Conservation (phyloP, 2,797 vertebrate species). For the Babyrousa celebensis region DNA sequence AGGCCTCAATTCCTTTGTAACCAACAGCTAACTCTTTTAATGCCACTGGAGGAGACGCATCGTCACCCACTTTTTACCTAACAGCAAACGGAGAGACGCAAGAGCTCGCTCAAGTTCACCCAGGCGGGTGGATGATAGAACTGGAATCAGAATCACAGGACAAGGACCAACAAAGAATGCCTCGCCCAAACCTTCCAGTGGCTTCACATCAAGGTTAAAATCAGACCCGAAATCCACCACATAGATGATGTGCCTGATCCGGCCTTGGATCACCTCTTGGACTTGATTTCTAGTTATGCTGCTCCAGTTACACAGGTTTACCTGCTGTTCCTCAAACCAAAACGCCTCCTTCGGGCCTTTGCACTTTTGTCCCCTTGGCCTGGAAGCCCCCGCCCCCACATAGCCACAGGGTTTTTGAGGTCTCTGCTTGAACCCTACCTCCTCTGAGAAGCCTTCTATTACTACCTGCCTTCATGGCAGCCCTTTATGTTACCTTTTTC, state of each 20-base stretch:
- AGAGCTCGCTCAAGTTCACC: constrained; percentile 53
- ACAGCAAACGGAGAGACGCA: neutral
- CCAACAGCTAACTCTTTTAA: constrained; percentile 51
- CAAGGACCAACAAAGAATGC: constrained; percentile 29
- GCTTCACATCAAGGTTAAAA: neutral
- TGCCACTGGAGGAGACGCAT: neutral
- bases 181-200: neutral
- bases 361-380: neutral
- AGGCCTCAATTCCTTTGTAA: constrained; percentile 48
- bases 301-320: neutral
- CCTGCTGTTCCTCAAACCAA: constrained; percentile 14
- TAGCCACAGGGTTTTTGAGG: constrained; percentile 22
- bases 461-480: neutral
- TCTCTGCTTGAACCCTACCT: constrained; percentile 44
- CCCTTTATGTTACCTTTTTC: neutral
- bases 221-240: neutral
- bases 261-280: neutral
- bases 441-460: constrained; percentile 38
- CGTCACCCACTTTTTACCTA: constrained; percentile 29
- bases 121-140: neutral
- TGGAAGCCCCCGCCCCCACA: neutral
- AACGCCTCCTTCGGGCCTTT: neutral
- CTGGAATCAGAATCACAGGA: constrained; percentile 42
- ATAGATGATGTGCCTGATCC: neutral
- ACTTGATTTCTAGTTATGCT: constrained; percentile 22